Percentiles rank a stretch among this genome's conserved stretches.
These are phyloP conservation scores for Emmelina monodactyla DNA, from an alignment of 2,888 invertebrate species.

Conservation along the genomic window DNA sequence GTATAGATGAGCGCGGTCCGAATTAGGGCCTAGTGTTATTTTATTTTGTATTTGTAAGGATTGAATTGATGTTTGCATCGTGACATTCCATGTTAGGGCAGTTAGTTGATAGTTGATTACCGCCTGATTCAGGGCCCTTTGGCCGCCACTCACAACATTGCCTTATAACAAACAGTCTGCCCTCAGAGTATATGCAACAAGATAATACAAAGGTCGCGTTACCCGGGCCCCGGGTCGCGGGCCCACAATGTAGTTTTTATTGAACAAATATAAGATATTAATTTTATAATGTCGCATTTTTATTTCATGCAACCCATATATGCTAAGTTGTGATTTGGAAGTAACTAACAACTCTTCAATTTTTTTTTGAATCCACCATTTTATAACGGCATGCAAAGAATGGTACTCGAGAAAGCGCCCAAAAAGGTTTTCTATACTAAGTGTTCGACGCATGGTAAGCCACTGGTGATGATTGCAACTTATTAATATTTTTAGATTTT, in stretches of 20 bases:
- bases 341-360: too few species aligned
- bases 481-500: too few species aligned
- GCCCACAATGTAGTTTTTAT: conserved; percentile 67
- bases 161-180: conserved; percentile 67
- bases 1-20: conserved; percentile 39
- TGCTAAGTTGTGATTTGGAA: too few species aligned
- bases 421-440: too few species aligned
- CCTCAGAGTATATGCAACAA: conserved; percentile 65
- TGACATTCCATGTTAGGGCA: conserved; percentile 62
- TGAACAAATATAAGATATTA: conserved; percentile 68
- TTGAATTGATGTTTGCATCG: conserved; percentile 55
- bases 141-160: conserved; percentile 48
- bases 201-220: conserved; percentile 66
- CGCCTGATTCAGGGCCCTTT: conserved; percentile 1
- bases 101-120: conserved; percentile 12
- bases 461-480: too few species aligned
- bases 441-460: too few species aligned
- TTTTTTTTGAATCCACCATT: too few species aligned
- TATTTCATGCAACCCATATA: too few species aligned
- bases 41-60: conserved; percentile 44
- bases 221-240: conserved; percentile 65
- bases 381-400: too few species aligned
- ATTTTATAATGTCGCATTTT: conserved; percentile 63
- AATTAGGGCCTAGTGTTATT: conserved; percentile 41
- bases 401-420: too few species aligned